A percentile compares a stretch with the other conserved stretches of the same genome.
Conservation (phyloP, 2,113 vertebrate genomes). For the Anguilla japonica region DNA sequence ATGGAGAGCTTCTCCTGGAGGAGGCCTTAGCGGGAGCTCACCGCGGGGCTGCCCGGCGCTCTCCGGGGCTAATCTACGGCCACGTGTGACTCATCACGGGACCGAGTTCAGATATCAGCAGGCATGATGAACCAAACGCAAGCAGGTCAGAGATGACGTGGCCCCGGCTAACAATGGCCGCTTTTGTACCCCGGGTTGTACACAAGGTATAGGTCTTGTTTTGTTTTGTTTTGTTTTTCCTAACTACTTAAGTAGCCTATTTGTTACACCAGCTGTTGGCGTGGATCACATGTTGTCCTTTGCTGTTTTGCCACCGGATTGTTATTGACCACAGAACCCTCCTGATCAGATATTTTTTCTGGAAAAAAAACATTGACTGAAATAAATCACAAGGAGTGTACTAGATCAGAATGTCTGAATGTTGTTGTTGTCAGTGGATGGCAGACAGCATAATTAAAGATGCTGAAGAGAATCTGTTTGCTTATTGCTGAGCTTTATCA, state of each 20-base stretch:
- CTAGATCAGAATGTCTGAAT: background rate
- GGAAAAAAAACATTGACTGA: background rate
- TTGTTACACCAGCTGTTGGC: slow-evolving; percentile 1
- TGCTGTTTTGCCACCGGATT: background rate
- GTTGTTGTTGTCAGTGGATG: background rate
- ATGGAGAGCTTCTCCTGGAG: slow-evolving; percentile 21
- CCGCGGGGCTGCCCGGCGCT: background rate
- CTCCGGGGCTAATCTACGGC: slow-evolving; percentile 21
- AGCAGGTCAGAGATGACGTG: slow-evolving; percentile 32
- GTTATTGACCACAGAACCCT: background rate
- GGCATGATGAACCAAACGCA: slow-evolving; percentile 42
- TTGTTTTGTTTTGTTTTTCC: slow-evolving; percentile 50
- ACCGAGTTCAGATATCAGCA: slow-evolving; percentile 36
- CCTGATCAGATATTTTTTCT: background rate
- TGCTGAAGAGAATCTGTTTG: background rate
- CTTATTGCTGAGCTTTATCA: background rate
- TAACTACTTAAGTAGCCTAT: slow-evolving; percentile 47
- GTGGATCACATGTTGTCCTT: background rate
- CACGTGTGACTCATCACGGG: slow-evolving; percentile 61
- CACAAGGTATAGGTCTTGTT: slow-evolving; percentile 45
- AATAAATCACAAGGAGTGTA: background rate
- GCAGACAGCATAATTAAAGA: background rate
- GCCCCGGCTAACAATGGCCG: slow-evolving; percentile 43
- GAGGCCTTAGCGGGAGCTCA: slow-evolving; percentile 24
- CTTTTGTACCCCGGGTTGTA: slow-evolving; percentile 43